Conservation (phyloP, 2,113 vertebrate genomes). For the Myocastor coypus region DNA sequence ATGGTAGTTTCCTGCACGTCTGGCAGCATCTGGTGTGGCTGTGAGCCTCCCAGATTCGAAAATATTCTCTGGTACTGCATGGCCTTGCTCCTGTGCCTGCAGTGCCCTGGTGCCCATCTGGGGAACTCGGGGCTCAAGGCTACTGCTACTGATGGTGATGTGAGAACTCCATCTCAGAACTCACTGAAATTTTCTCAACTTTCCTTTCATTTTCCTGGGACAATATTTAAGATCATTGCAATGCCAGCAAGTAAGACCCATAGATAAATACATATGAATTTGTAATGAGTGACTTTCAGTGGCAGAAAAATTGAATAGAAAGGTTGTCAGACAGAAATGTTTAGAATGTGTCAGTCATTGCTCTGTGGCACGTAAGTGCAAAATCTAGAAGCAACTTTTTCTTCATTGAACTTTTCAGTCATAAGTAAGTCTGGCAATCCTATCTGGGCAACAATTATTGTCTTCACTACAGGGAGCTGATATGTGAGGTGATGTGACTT, state of each 20-base stretch:
- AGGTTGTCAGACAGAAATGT: not conserved
- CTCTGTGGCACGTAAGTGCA: too few species aligned
- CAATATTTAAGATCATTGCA: not conserved
- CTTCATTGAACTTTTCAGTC: not conserved
- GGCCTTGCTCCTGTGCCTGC: not conserved
- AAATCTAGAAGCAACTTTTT: not conserved
- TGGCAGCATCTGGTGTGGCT: not conserved
- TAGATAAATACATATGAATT: not conserved
- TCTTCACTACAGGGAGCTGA: not conserved
- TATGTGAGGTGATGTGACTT: not conserved
- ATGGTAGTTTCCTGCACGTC: not conserved
- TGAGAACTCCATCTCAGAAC: not conserved
- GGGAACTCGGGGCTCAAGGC: not conserved
- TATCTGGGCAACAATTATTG: not conserved
- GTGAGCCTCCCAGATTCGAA: not conserved
- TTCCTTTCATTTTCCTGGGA: slow-evolving; percentile 10
- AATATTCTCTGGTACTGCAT: not conserved
- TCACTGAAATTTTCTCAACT: not conserved
- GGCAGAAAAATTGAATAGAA: not conserved
- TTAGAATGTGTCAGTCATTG: not conserved
- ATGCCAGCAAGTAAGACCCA: not conserved
- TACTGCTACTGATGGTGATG: not conserved
- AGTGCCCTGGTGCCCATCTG: not conserved
- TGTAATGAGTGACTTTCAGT: not conserved
- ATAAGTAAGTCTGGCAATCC: not conserved